A percentile compares a stretch with the other conserved stretches of the same genome.
Evolutionary conservation across 1,140 invertebrate species (phyloP).

Genomic region (Heliconius eleuchia): DNA sequence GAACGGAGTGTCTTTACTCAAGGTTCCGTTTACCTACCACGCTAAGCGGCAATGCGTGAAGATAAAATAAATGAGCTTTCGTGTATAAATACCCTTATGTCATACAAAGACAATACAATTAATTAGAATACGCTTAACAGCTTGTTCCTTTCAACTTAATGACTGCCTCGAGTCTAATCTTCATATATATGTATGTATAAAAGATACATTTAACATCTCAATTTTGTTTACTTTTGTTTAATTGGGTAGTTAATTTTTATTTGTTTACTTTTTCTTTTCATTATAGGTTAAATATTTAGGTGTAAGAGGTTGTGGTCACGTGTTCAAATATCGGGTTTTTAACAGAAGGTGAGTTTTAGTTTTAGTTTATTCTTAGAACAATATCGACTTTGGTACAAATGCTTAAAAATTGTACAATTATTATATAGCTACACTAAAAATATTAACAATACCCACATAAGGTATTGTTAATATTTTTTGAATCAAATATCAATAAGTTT

Average conservation of each 20-base stretch:
- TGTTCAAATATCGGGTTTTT: too few relatives aligned
- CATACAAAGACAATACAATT: conserved; percentile 23
- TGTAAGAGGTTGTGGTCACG: too few relatives aligned
- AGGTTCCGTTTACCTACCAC: neutral
- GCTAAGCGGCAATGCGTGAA: neutral
- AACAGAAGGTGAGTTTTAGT: too few relatives aligned
- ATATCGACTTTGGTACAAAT: too few relatives aligned
- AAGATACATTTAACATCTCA: neutral
- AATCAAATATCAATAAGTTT: too few relatives aligned
- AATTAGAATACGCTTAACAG: conserved; percentile 23
- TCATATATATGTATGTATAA: neutral
- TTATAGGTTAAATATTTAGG: neutral
- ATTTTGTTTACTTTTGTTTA: conserved; percentile 5
- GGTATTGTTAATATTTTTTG: too few relatives aligned
- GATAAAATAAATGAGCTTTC: neutral
- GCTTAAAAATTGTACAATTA: too few relatives aligned
- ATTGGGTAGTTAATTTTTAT: neutral
- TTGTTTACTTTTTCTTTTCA: neutral
- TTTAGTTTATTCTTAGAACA: too few relatives aligned
- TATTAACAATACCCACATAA: too few relatives aligned
- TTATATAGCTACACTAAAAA: too few relatives aligned
- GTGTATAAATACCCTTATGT: conserved; percentile 4
- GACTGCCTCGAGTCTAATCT: neutral
- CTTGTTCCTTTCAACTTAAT: conserved; percentile 20
- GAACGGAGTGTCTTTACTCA: neutral